phyloP scores from a whole-genome alignment of 2,113 vertebrate species.

The Anhinga anhinga region DNA sequence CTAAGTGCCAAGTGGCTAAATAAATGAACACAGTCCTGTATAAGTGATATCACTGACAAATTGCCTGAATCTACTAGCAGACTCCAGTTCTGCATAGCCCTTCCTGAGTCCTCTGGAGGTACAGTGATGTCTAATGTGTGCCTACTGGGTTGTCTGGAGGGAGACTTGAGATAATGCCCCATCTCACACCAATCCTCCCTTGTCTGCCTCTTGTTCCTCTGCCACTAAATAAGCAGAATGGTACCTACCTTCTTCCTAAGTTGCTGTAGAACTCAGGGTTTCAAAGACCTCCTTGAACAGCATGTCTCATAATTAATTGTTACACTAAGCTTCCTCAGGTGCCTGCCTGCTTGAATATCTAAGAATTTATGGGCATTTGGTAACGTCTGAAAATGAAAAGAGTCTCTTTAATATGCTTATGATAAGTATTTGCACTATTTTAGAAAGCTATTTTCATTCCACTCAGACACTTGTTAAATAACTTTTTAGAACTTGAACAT shows the following conservation, averaged over 20 bases:
- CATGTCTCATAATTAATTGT: neutral
- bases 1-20: neutral
- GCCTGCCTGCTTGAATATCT: neutral
- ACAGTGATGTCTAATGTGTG: neutral
- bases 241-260: neutral
- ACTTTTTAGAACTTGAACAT: slow-evolving; percentile 59
- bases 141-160: neutral
- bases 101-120: neutral
- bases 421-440: slow-evolving; percentile 61
- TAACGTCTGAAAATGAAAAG: slow-evolving; percentile 29
- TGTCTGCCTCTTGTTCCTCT: neutral
- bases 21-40: neutral
- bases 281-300: neutral
- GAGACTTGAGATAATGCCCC: neutral
- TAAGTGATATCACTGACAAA: neutral
- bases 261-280: neutral
- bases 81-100: neutral
- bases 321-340: slow-evolving; percentile 33
- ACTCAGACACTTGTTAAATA: slow-evolving; percentile 55
- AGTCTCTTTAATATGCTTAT: slow-evolving; percentile 57
- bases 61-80: neutral
- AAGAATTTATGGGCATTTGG: slow-evolving; percentile 59
- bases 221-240: neutral
- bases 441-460: slow-evolving; percentile 59
- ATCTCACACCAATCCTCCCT: neutral